Conservation (phyloP, 2,888 invertebrate species). For the Aproaerema taeniolella region DNA sequence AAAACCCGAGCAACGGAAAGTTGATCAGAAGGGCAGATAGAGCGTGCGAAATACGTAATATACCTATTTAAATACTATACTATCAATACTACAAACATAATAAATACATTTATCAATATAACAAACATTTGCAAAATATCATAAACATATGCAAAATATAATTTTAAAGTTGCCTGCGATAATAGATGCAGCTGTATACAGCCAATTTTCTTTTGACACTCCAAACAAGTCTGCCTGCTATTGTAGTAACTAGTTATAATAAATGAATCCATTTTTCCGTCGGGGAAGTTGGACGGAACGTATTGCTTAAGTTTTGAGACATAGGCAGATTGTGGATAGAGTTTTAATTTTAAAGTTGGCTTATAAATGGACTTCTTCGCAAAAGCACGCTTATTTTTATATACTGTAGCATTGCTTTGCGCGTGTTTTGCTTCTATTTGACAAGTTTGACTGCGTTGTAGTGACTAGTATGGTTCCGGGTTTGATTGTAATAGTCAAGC, state of each 20-base stretch:
- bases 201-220: no score
- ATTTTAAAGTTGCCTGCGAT: slow-evolving; percentile 20
- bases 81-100: neutral
- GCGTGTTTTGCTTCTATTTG: neutral
- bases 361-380: neutral
- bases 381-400: neutral
- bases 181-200: slow-evolving; percentile 34
- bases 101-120: neutral
- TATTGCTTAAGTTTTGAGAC: slow-evolving; percentile 21
- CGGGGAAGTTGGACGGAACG: slow-evolving; percentile 28
- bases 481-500: neutral
- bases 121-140: neutral
- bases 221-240: no score
- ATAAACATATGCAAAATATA: neutral
- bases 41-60: no score
- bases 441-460: no score
- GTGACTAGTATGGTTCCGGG: no score
- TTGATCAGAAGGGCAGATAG: no score
- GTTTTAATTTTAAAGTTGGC: neutral
- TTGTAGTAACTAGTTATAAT: slow-evolving; percentile 36
- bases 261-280: slow-evolving; percentile 32
- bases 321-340: neutral
- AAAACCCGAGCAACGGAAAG: no score
- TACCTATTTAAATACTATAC: no score
- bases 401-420: neutral